phyloP scores from a whole-genome alignment of 2,888 invertebrate genomes.

The Drosophila nigritarsus region DNA sequence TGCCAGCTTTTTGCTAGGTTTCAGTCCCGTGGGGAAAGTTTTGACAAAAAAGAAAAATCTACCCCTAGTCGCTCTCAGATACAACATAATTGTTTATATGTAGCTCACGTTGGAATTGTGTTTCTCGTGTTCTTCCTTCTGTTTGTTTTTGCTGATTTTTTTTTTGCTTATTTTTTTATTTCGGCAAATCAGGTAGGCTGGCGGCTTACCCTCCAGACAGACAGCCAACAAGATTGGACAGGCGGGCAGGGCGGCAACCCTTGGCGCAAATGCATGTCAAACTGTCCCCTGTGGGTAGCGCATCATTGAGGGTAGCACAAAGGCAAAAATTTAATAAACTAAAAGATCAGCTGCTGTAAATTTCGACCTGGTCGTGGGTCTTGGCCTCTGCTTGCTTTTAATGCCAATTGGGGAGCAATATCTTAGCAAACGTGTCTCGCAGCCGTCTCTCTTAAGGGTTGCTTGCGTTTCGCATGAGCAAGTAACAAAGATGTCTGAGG shows the following conservation, averaged over 20 bases:
- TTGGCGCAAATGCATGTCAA: conserved; percentile 58
- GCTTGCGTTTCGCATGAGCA: conserved; percentile 25
- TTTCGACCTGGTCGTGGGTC: conserved; percentile 43
- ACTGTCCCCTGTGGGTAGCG: conserved; percentile 69
- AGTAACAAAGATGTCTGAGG: conserved; percentile 10
- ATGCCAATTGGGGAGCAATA: conserved; percentile 71
- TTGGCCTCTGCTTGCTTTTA: conserved; percentile 29
- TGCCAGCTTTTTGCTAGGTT: conserved; percentile 49
- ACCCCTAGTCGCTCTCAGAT: conserved; percentile 41
- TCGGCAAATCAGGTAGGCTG: conserved; percentile 60
- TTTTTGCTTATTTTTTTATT: conserved; percentile 9
- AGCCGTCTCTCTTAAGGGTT: conserved; percentile 44
- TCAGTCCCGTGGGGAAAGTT: conserved; percentile 16
- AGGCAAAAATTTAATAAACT: conserved; percentile 65
- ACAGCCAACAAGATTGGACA: conserved; percentile 4
- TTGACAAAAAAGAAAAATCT: conserved; percentile 31
- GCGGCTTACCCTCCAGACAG: conserved; percentile 43
- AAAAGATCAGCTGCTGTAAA: conserved; percentile 73
- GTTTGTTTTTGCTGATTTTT: not conserved
- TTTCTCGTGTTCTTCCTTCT: conserved; percentile 14
- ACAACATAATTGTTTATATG: conserved; percentile 72
- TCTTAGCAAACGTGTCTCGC: conserved; percentile 49
- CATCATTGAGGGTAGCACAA: conserved; percentile 53
- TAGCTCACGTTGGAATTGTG: conserved; percentile 33
- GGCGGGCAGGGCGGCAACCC: conserved; percentile 53